Conservation (phyloP, 2,888 invertebrate genomes). For the Dysmachus trigonus region DNA sequence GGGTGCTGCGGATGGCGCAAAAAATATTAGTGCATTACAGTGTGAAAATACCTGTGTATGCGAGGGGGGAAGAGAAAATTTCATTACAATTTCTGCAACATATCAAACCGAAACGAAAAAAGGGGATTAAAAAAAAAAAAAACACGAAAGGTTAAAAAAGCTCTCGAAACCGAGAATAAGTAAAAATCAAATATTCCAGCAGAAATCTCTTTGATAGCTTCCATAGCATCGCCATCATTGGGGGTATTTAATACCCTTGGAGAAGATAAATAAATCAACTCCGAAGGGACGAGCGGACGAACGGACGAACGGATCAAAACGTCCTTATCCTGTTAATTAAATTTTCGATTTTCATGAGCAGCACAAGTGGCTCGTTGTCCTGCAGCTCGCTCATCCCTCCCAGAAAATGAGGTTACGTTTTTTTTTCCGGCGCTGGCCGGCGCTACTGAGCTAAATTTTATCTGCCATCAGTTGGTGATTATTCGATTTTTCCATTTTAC, state of each 20-base stretch:
- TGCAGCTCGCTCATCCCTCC: background rate
- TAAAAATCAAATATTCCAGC: background rate
- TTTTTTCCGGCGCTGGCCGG: background rate
- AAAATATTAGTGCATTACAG: background rate
- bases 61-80: background rate
- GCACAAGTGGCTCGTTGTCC: constrained; percentile 7
- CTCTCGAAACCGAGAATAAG: background rate
- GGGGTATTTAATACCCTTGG: constrained; percentile 21
- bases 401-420: constrained; percentile 16
- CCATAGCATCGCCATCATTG: background rate
- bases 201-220: background rate
- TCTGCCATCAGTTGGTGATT: constrained; percentile 27
- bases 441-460: constrained; percentile 11
- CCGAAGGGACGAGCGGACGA: background rate
- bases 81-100: background rate
- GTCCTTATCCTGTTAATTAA: constrained; percentile 38
- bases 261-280: constrained; percentile 33
- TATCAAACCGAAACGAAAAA: background rate
- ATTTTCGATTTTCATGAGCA: constrained; percentile 32
- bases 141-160: too few relatives aligned
- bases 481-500: constrained; percentile 40
- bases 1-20: background rate
- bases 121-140: background rate
- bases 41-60: background rate
- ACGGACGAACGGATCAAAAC: constrained; percentile 19